Base-by-base conservation (phyloP, 2,797 vertebrate species). In the Esox lucius region DNA sequence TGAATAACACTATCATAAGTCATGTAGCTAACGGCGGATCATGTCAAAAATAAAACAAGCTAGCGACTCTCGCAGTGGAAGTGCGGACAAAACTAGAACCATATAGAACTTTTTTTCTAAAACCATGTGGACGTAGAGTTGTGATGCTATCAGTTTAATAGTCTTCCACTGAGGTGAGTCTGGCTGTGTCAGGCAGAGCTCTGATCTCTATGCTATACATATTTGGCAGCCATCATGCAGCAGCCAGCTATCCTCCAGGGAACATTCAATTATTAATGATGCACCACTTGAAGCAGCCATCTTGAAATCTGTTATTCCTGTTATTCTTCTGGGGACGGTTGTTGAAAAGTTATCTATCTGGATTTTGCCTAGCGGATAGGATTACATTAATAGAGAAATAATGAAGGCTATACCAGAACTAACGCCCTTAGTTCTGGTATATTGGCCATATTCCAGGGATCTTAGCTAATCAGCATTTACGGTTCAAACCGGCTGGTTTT, bases 251-350 rank as follows among this genome's bases (percentile, higher is more conserved):
- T 88, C 87, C 91, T 88, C 89, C 70, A 31, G 90, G 91, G 90
- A 87, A 81, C 87, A 87, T 90, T 94, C 89, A 92, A 93, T 93
- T 93, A 93, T 93, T 88, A 92, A 94, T 91, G 90, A 92, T 88
- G 88, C 87, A 91, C 87, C 87, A 85, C 89, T 92, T 75, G 73
- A 70, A 83, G 92, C 83, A 92, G 87, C 91, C 89, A 89, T 91
- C 88, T 92, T 91, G 85, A 84, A 91, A 90, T 91, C 85, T 88
- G 86, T 86, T 82, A 82, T 92, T 91, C 90, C 86, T 88, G 86
- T 86, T 83, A 82, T 91, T 91, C 89, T 92, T 87, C 75, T 66
- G 84, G 86, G 88, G 90, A 85, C 89, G 42, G 42, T 46, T 46
- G 42, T 46, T 46, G 42, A 46, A 13, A 46, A 46, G 42, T 46